Percentiles rank a stretch among this genome's conserved stretches.
These are phyloP conservation scores for human (Homo sapiens) DNA, from an alignment of 2,113 vertebrate genomes.

Conservation along the genomic window GRCh38 chr4:154917001-154917500, in stretches of 20 bases:
- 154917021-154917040: not conserved
- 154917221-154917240: not conserved
- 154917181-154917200: not conserved
- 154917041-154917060: not conserved
- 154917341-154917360: not conserved
- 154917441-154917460: not conserved
- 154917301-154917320: not conserved
- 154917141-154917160: not conserved
- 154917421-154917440: not conserved
- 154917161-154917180: not conserved
- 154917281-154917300: not conserved
- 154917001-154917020: not conserved
- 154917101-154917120: not conserved
- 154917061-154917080: not conserved
- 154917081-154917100: not conserved
- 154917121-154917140: not conserved
- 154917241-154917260: not conserved
- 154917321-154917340: not conserved
- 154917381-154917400: not conserved
- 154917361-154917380: not conserved
- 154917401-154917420: not conserved
- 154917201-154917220: not conserved
- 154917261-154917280: not conserved
- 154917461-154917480: not conserved
- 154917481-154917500: not conserved